A percentile compares a stretch with the other conserved stretches of the same genome.
Evolutionary conservation across 2,113 vertebrate species (phyloP).

Genomic region (Enhydra lutris): DNA sequence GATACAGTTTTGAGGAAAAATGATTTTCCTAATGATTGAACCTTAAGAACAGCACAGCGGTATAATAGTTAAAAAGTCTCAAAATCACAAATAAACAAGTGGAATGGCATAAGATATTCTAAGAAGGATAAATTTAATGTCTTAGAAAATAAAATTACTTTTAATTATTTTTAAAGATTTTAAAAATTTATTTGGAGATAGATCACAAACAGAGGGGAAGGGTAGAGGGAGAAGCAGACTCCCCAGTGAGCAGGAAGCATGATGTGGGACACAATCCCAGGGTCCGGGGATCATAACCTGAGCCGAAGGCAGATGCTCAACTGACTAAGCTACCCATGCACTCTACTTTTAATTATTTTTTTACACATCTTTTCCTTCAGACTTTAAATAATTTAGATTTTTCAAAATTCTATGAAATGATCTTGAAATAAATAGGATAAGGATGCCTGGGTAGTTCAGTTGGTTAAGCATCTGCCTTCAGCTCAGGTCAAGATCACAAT

Average conservation of each 20-base stretch:
- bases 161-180: background rate
- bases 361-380: background rate
- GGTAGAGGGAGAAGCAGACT: too few species aligned
- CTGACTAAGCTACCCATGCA: too few species aligned
- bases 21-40: background rate
- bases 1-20: background rate
- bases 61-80: background rate
- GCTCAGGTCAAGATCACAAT: too few species aligned
- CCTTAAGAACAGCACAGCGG: background rate
- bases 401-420: background rate
- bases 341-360: background rate
- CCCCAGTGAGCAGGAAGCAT: too few species aligned
- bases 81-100: background rate
- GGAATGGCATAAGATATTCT: background rate
- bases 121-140: background rate
- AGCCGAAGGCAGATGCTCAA: too few species aligned
- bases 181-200: too few species aligned
- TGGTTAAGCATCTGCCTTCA: too few species aligned
- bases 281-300: too few species aligned
- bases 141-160: background rate
- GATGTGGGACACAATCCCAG: too few species aligned
- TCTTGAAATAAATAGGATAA: background rate
- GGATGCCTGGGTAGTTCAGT: too few species aligned
- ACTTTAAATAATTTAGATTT: background rate
- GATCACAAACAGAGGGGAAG: too few species aligned